phyloP scores from a whole-genome alignment of 2,113 vertebrate genomes.

The Entosphenus tridentatus region DNA sequence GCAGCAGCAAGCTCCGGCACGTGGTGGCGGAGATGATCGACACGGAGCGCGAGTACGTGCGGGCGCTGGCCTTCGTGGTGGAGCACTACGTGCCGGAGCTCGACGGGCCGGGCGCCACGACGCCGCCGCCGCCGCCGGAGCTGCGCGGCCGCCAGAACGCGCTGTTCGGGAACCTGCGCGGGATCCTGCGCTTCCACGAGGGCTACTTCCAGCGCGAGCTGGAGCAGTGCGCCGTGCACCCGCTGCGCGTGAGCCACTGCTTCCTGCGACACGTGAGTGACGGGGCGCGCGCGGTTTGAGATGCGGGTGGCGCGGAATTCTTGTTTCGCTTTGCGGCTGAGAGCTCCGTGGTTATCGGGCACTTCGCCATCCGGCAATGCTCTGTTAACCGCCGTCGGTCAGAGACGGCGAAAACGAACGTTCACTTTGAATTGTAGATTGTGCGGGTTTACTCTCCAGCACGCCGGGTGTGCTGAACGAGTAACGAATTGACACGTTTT shows the following conservation, averaged over 20 bases:
- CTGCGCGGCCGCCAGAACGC: constrained; percentile 57
- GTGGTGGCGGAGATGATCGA: constrained; percentile 80
- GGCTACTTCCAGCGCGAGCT: constrained; percentile 77
- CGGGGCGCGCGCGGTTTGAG: too few species aligned
- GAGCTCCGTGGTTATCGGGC: too few species aligned
- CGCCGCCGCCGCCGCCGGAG: constrained; percentile 57
- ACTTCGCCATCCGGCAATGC: too few species aligned
- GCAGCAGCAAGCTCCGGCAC: constrained; percentile 45
- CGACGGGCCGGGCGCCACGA: constrained; percentile 23
- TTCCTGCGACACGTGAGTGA: constrained; percentile 65
- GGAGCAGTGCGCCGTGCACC: constrained; percentile 68
- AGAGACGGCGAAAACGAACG: too few species aligned
- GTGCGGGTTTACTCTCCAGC: too few species aligned
- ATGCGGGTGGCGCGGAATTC: too few species aligned
- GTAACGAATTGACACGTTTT: too few species aligned
- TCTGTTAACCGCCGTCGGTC: too few species aligned
- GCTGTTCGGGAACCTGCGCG: constrained; percentile 85
- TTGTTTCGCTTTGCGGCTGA: too few species aligned
- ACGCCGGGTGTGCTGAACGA: too few species aligned
- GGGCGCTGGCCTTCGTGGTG: constrained; percentile 55
- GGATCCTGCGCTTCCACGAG: constrained; percentile 66
- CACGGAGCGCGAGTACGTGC: constrained; percentile 67
- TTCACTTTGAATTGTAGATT: too few species aligned
- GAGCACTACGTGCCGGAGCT: constrained; percentile 77
- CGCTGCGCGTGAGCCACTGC: constrained; percentile 57